These are phyloP conservation scores for Cavia aperea DNA, from an alignment of 2,113 vertebrate genomes.

Conservation along the genomic window DNA sequence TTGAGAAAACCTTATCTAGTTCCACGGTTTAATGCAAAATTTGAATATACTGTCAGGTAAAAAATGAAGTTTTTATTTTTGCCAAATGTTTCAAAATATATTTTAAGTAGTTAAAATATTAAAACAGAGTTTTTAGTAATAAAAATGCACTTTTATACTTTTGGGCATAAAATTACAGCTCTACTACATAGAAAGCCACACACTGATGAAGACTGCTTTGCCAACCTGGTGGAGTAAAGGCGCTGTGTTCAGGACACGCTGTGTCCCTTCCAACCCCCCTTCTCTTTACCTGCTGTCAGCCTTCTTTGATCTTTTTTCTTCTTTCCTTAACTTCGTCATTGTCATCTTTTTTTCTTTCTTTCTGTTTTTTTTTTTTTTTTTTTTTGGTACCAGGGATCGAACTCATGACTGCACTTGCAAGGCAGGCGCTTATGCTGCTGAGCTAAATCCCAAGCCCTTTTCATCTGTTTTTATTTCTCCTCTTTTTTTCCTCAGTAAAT, in stretches of 20 bases:
- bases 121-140: neutral
- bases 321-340: neutral
- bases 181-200: neutral
- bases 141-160: neutral
- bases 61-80: neutral
- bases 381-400: neutral
- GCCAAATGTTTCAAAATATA: neutral
- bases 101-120: conserved; percentile 16
- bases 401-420: no score
- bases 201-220: neutral
- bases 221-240: conserved; percentile 52
- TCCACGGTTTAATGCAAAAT: neutral
- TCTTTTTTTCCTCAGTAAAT: conserved; percentile 6
- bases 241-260: neutral
- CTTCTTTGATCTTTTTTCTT: neutral
- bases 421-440: no score
- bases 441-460: neutral
- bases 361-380: neutral
- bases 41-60: neutral
- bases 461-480: neutral
- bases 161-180: neutral
- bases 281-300: no score
- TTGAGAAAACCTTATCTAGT: neutral
- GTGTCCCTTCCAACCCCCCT: neutral
- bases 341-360: neutral